Percentiles rank a stretch among this genome's conserved stretches.
Conservation (phyloP, 2,888 invertebrate genomes). For the Tricholauxania praeusta region DNA sequence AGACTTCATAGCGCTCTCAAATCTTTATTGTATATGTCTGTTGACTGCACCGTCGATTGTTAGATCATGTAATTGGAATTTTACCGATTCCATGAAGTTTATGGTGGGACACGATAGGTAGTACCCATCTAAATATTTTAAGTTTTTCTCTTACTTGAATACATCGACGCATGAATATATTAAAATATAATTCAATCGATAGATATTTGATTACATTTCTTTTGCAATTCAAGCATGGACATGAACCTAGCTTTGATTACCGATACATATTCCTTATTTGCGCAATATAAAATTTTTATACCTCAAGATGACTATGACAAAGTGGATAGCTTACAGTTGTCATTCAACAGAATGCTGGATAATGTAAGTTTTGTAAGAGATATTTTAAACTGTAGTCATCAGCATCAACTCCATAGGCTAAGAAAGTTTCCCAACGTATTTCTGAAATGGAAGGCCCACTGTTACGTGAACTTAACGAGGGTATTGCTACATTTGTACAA, state of each 20-base stretch:
- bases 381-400: not conserved
- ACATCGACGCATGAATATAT: too few relatives aligned
- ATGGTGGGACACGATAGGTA: too few relatives aligned
- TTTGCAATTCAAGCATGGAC: constrained; percentile 73
- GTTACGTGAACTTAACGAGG: constrained; percentile 78
- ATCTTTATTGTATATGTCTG: too few relatives aligned
- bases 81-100: too few relatives aligned
- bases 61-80: too few relatives aligned
- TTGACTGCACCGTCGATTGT: too few relatives aligned
- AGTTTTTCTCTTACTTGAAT: too few relatives aligned
- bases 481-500: constrained; percentile 75
- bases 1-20: too few relatives aligned
- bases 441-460: constrained; percentile 79
- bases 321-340: constrained; percentile 82
- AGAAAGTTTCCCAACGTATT: constrained; percentile 61
- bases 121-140: too few relatives aligned
- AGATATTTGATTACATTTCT: not conserved
- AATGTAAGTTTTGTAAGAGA: constrained; percentile 71
- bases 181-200: not conserved
- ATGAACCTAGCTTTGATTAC: constrained; percentile 81
- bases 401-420: constrained; percentile 51
- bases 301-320: constrained; percentile 83
- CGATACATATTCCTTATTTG: constrained; percentile 82
- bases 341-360: constrained; percentile 80
- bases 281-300: constrained; percentile 75